These are phyloP conservation scores for Limnephilus rhombicus DNA, from an alignment of 2,888 invertebrate species.

Conservation along the genomic window DNA sequence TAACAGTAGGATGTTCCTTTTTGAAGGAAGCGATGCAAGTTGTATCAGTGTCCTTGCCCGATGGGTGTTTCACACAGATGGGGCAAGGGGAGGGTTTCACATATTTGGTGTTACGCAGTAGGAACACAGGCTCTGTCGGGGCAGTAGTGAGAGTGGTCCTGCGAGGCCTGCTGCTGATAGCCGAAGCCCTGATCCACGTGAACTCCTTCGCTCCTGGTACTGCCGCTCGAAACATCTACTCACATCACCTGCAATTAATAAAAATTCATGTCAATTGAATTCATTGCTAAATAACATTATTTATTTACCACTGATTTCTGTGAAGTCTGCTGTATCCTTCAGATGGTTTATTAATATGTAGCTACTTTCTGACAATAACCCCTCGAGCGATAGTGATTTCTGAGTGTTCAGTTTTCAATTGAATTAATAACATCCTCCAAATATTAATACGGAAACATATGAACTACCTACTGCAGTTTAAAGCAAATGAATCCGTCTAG, in stretches of 20 bases:
- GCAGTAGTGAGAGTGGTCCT: constrained; percentile 59
- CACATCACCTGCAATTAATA: constrained; percentile 73
- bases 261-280: not conserved
- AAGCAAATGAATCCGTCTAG: too few relatives aligned
- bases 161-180: constrained; percentile 35
- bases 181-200: not conserved
- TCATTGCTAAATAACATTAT: not conserved
- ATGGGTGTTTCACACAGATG: not conserved
- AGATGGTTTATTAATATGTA: too few relatives aligned
- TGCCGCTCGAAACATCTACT: constrained; percentile 66
- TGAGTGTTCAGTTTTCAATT: too few relatives aligned
- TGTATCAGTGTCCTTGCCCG: not conserved
- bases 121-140: constrained; percentile 61
- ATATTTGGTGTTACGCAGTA: constrained; percentile 58
- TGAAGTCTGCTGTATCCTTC: too few relatives aligned
- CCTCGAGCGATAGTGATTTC: too few relatives aligned
- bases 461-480: too few relatives aligned
- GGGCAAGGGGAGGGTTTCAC: constrained; percentile 30
- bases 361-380: too few relatives aligned
- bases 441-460: too few relatives aligned
- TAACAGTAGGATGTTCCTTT: not conserved
- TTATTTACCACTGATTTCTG: too few relatives aligned
- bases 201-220: constrained; percentile 36
- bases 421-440: too few relatives aligned
- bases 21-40: not conserved